A percentile compares a stretch with the other conserved stretches of the same genome.
Evolutionary conservation across 2,888 invertebrate species (phyloP).

Genomic region (Acronicta leporina): DNA sequence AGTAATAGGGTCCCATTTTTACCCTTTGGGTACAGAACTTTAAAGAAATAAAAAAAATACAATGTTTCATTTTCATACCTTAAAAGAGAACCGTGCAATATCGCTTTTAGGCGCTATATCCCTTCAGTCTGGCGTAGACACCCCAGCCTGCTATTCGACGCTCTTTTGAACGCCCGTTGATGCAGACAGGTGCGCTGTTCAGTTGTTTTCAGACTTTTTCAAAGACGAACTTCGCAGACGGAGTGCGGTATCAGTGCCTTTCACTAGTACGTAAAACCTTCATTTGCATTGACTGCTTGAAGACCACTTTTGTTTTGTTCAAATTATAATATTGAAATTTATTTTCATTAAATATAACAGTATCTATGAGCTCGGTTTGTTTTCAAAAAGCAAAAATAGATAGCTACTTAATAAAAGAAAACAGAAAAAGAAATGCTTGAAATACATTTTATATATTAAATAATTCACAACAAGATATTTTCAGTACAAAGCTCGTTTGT

Average conservation of each 20-base stretch:
- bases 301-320: conserved; percentile 15
- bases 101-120: conserved; percentile 5
- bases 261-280: conserved; percentile 37
- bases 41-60: too few species aligned
- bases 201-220: conserved; percentile 71
- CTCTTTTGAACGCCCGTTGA: conserved; percentile 72
- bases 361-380: too few species aligned
- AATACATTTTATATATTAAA: too few species aligned
- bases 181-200: conserved; percentile 74
- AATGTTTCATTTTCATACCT: not conserved
- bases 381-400: too few species aligned
- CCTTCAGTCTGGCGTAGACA: conserved; percentile 31
- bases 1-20: too few species aligned
- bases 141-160: conserved; percentile 57
- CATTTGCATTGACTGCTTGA: conserved; percentile 45
- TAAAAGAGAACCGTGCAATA: conserved; percentile 20
- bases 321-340: conserved; percentile 3
- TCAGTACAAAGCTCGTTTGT: too few species aligned
- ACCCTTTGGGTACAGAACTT: too few species aligned
- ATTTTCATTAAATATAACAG: not conserved
- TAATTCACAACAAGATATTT: too few species aligned
- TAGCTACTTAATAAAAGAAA: too few species aligned
- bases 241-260: conserved; percentile 49
- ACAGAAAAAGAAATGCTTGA: too few species aligned
- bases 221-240: conserved; percentile 84